These are phyloP conservation scores for Torymus tubicola DNA, from an alignment of 2,888 invertebrate species.

Conservation along the genomic window DNA sequence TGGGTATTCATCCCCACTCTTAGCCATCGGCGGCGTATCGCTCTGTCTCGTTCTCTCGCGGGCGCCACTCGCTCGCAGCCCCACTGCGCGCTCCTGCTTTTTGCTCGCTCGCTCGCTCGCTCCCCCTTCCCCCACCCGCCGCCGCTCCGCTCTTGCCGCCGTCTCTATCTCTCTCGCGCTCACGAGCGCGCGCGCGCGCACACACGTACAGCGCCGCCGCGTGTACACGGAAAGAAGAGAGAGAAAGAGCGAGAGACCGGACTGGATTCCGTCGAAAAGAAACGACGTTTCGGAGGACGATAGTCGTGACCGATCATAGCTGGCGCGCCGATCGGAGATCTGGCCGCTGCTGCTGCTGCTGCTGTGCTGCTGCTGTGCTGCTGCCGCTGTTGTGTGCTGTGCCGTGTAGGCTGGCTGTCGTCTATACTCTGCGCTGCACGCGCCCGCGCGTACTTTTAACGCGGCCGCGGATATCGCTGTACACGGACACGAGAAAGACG, in stretches of 20 bases:
- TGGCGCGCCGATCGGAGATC: constrained; percentile 75
- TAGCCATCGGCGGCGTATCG: too few relatives aligned
- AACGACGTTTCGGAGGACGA: constrained; percentile 75
- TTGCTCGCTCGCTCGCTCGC: constrained; percentile 44
- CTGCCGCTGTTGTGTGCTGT: constrained; percentile 10
- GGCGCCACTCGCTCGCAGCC: constrained; percentile 44
- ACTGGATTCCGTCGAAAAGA: constrained; percentile 75
- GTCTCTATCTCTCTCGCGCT: constrained; percentile 39
- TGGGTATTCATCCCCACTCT: constrained; percentile 15
- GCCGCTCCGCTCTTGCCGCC: too few relatives aligned
- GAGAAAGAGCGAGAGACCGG: constrained; percentile 58
- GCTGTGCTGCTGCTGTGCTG: constrained; percentile 21
- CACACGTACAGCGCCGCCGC: constrained; percentile 47
- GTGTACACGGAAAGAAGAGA: constrained; percentile 48
- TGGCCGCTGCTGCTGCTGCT: constrained; percentile 54
- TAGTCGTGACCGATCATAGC: constrained; percentile 77
- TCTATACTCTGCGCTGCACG: neutral
- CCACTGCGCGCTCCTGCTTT: constrained; percentile 40
- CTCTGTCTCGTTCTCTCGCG: constrained; percentile 16
- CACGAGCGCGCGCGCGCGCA: constrained; percentile 47
- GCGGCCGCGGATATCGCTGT: neutral
- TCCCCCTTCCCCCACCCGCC: constrained; percentile 42
- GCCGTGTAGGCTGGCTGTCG: neutral
- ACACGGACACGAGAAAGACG: too few relatives aligned
- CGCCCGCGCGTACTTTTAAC: neutral